Evolutionary conservation across 1,140 invertebrate species (phyloP).

Genomic region (Anastrepha ludens): DNA sequence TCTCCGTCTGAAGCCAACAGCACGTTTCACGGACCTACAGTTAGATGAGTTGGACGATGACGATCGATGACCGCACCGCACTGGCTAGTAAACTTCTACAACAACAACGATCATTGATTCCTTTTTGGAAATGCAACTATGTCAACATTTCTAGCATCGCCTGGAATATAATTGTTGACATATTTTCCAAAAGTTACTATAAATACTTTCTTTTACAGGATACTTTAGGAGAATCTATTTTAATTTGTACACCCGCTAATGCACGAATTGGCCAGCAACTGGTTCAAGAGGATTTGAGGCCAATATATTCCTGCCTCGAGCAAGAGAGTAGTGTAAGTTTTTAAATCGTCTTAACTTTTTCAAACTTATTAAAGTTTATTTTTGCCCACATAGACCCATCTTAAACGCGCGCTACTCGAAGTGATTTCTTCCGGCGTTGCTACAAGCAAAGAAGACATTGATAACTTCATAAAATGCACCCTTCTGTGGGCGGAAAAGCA

Average conservation of each 20-base stretch:
- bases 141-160: too few species aligned
- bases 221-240: conserved; percentile 89
- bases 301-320: conserved; percentile 89
- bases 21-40: too few species aligned
- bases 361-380: not conserved
- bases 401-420: conserved; percentile 83
- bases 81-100: too few species aligned
- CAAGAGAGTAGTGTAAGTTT: conserved; percentile 79
- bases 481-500: conserved; percentile 75
- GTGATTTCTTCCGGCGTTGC: conserved; percentile 93
- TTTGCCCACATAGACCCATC: conserved; percentile 63
- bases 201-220: conserved; percentile 72
- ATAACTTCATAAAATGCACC: conserved; percentile 88
- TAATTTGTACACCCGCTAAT: conserved; percentile 89
- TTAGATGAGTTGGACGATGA: too few species aligned
- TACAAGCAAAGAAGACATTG: conserved; percentile 82
- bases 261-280: conserved; percentile 81
- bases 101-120: too few species aligned
- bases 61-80: too few species aligned
- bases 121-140: too few species aligned
- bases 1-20: too few species aligned
- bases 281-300: conserved; percentile 81
- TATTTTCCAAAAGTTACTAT: not conserved
- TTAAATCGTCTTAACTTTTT: not conserved
- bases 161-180: too few species aligned